These are phyloP conservation scores for Dromaius novaehollandiae DNA, from an alignment of 2,113 vertebrate genomes.

Conservation along the genomic window DNA sequence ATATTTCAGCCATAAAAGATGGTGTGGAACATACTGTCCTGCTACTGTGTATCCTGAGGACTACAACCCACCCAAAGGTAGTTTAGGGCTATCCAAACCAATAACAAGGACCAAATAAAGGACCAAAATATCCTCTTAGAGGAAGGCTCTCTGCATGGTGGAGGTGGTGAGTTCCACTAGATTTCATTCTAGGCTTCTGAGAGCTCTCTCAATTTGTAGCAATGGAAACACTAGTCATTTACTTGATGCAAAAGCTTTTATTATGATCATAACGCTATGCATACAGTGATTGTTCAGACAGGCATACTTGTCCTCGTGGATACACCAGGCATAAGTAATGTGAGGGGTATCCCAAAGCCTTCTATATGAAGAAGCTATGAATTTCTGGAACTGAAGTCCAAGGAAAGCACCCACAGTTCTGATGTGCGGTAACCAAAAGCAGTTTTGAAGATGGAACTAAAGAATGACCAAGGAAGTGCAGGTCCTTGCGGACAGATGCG, in stretches of 20 bases:
- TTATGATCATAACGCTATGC: neutral
- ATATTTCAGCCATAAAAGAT: neutral
- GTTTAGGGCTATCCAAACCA: neutral
- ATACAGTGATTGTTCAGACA: neutral
- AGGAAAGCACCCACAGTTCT: neutral
- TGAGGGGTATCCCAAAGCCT: too few relatives aligned
- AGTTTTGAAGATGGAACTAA: neutral
- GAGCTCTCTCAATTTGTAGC: neutral
- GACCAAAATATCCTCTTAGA: neutral
- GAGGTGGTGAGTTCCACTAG: neutral
- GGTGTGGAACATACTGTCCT: neutral
- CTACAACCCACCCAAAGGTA: neutral
- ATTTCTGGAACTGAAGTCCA: constrained; percentile 15
- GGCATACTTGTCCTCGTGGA: neutral
- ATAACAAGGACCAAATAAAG: neutral
- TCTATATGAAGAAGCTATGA: neutral
- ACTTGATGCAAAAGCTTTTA: neutral
- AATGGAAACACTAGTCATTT: neutral
- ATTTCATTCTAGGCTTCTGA: neutral
- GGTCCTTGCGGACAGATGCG: too few relatives aligned
- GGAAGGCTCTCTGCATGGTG: neutral
- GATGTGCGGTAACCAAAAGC: neutral
- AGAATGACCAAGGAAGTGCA: neutral
- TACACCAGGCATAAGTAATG: neutral
- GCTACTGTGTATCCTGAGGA: neutral